phyloP scores from a whole-genome alignment of 37 sponge, comb jelly and placozoan species.

The Spongilla lacustris region DNA sequence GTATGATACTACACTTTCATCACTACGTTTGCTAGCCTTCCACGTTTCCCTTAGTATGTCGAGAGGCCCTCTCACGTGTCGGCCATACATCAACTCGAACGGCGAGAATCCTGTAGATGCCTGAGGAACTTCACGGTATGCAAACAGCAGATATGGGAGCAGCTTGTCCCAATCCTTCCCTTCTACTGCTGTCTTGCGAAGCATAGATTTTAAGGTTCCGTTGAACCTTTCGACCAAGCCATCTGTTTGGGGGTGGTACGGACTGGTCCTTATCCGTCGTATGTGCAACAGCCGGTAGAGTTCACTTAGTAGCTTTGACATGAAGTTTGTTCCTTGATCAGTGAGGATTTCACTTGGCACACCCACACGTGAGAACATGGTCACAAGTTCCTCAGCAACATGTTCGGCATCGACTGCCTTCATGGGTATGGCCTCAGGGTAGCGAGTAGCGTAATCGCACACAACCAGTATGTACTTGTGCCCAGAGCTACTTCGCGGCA shows the following conservation, averaged over 20 bases:
- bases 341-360: slow-evolving; percentile 52
- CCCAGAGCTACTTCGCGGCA: slow-evolving; percentile 27
- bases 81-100: slow-evolving; percentile 49
- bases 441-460: slow-evolving; percentile 54
- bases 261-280: slow-evolving; percentile 9
- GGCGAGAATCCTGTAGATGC: slow-evolving; percentile 22
- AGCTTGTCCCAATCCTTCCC: slow-evolving; percentile 33
- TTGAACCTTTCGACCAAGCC: slow-evolving; percentile 46
- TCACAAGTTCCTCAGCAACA: slow-evolving; percentile 50
- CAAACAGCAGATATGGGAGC: slow-evolving; percentile 48
- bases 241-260: slow-evolving; percentile 55
- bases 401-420: slow-evolving; percentile 34
- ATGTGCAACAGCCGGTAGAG: slow-evolving; percentile 16
- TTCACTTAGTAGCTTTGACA: slow-evolving; percentile 17
- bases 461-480: slow-evolving; percentile 42
- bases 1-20: slow-evolving; percentile 29
- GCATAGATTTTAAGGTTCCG: slow-evolving; percentile 31
- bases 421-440: slow-evolving; percentile 55
- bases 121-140: slow-evolving; percentile 10
- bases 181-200: not conserved
- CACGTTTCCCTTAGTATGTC: slow-evolving; percentile 40
- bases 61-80: slow-evolving; percentile 38
- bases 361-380: slow-evolving; percentile 39
- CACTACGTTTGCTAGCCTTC: slow-evolving; percentile 2
- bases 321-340: slow-evolving; percentile 57